Base-by-base conservation (phyloP, 2,888 invertebrate genomes). In the Eupithecia tripunctaria region DNA sequence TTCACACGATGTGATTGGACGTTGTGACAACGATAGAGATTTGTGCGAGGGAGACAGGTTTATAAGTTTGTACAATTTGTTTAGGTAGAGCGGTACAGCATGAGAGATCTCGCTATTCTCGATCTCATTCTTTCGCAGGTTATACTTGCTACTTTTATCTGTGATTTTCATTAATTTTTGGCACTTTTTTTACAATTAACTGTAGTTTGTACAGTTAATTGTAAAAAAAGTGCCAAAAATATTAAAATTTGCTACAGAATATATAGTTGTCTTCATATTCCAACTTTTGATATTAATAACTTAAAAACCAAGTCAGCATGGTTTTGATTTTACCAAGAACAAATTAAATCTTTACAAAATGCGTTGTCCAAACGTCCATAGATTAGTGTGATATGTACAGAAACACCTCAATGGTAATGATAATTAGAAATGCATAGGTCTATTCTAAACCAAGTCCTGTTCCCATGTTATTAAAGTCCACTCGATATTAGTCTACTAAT, bases 1-100 rank as follows among this genome's bases (percentile, higher is more conserved):
- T 93, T 92, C 93, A 93, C 94, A 92, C 90, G 86, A 86, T 87
- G 92, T 92, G 91, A 84, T 84, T 80, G 82, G 84, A 88, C 88
- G 87, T 82, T 81, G 84, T 86, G 89, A 91, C 88, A 91, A 90
- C 85, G 82, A 71, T 43, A 32, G 18, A 66, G 59, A 36, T 60
- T 71, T 74, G 74, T 66, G 66, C 32, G 6, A 25, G 21, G 62
- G 43, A 63, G 60, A 67, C 59, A 27, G 41, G 10, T 21, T 63
- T 29, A 63, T 36, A 63, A 62, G 8, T n/a, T 36, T 63, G n/a
- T 36, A 60, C 60, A 60, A 29, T 15, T 60, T 60, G 2, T 60
- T 25, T 8, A 21, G 51, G 51, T 51, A 51, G 21, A 18, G 43
- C 3, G 38, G 12, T 6, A 43, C 18, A 3, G 18, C 43, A 43